These are phyloP conservation scores for Noctua pronuba DNA, from an alignment of 2,888 invertebrate genomes.

Conservation along the genomic window DNA sequence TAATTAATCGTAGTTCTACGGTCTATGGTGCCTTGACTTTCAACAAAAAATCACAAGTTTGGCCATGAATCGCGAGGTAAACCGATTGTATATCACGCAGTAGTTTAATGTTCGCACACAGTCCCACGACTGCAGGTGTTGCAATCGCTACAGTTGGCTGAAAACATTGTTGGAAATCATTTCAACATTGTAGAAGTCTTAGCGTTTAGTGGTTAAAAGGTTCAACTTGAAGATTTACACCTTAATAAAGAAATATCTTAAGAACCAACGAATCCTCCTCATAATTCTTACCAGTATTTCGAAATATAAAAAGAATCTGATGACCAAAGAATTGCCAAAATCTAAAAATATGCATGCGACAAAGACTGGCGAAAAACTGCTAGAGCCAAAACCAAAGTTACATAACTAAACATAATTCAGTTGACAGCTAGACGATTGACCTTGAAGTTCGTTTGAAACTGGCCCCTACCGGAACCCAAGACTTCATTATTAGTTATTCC, in stretches of 20 bases:
- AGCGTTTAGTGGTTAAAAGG: not conserved
- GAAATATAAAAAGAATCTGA: not conserved
- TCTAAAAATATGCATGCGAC: constrained; percentile 32
- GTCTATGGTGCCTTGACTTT: constrained; percentile 39
- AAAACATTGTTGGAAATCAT: constrained; percentile 31
- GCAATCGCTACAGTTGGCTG: constrained; percentile 32
- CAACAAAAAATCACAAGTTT: constrained; percentile 24
- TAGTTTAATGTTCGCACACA: constrained; percentile 31
- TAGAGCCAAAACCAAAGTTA: constrained; percentile 44
- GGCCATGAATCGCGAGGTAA: constrained; percentile 49
- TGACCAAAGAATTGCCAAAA: constrained; percentile 35
- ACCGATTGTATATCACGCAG: constrained; percentile 40
- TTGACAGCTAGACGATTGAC: constrained; percentile 42
- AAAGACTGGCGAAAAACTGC: constrained; percentile 21
- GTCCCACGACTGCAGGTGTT: constrained; percentile 25
- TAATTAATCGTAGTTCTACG: not conserved
- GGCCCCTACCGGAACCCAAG: constrained; percentile 50
- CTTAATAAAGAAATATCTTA: not conserved
- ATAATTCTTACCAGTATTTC: not conserved
- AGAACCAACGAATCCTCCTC: not conserved
- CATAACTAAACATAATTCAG: constrained; percentile 29
- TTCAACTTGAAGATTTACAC: not conserved
- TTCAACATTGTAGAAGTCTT: constrained; percentile 23
- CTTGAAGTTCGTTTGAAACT: constrained; percentile 60
- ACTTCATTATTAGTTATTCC: constrained; percentile 33